These are phyloP conservation scores for Barnardius zonarius DNA, from an alignment of 2,113 vertebrate genomes.

Conservation along the genomic window DNA sequence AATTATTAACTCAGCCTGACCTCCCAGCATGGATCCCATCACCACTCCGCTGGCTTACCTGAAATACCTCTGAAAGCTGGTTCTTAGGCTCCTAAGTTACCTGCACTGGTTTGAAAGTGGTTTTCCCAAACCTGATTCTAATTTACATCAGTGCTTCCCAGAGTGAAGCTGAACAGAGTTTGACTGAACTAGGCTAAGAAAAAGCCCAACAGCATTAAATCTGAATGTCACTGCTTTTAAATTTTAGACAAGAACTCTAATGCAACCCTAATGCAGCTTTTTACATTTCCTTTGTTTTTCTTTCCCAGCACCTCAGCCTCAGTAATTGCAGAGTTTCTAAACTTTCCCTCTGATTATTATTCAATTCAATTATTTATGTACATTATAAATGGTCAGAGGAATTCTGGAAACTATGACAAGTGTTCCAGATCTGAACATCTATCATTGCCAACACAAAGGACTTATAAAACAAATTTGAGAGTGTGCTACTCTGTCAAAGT, in stretches of 20 bases:
- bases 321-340: constrained; percentile 37
- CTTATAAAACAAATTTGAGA: constrained; percentile 5
- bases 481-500: not conserved
- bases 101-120: not conserved
- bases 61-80: not conserved
- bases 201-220: not conserved
- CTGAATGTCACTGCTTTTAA: not conserved
- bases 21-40: not conserved
- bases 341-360: constrained; percentile 36
- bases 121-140: not conserved
- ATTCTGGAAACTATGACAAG: constrained; percentile 28
- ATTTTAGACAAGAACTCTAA: not conserved
- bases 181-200: constrained; percentile 26
- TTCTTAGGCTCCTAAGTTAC: not conserved
- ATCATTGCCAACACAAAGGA: constrained; percentile 33
- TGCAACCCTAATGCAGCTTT: constrained; percentile 32
- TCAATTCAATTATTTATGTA: constrained; percentile 56
- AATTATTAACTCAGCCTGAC: not conserved
- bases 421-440: constrained; percentile 23
- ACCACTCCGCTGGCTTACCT: not conserved
- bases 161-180: not conserved
- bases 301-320: constrained; percentile 27
- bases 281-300: not conserved
- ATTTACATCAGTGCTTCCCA: not conserved
- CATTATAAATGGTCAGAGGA: constrained; percentile 32